Base-by-base conservation (phyloP, 2,797 vertebrate species). In the Thunnus albacares region DNA sequence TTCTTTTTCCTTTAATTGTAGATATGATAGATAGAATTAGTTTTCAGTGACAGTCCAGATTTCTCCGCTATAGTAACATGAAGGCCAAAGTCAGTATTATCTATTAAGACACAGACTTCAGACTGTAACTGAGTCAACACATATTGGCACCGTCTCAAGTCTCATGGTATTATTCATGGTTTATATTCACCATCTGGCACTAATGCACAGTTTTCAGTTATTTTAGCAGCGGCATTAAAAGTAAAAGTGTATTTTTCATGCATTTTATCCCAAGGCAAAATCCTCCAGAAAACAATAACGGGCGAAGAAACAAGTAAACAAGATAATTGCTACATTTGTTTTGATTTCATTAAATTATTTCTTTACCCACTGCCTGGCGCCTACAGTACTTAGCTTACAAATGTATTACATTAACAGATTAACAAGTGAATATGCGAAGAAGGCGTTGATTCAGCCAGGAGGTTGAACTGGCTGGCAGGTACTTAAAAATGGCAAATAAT, bases 161-260 rank as follows among this genome's bases (percentile, higher is more conserved):
- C 10, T 20, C 69, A 61, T 64, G 71, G 70, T 78, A 88, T 90
- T 90, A 89, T 89, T 91, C 74, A 87, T 43, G 77, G 77, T 63
- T 91, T 87, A 83, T 75, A 80, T 84, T 86, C 85, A 82, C 84
- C 84, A 83, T 89, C 91, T 92, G 90, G 87, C 84, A 84, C 77
- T 35, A 58, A 87, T 72, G 81, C 77, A 83, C 89, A 89, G 86
- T 87, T 79, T 77, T 74, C 75, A 74, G 84, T 72, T 84, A 79
- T 86, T 93, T 90, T 75, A 82, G 77, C 82, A 71, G 77, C 80
- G 70, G 82, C 83, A 74, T 65, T 75, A 75, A 76, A 86, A 87
- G 69, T 80, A 73, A 70, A 74, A 68, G 83, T 70, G 0, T 77
- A 77, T 85, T 92, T 89, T 83, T 82, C 30, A 85, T 84, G 77